Percentiles rank a stretch among this genome's conserved stretches.
Conservation (phyloP, 2,888 invertebrate species). For the Endotricha flammealis region DNA sequence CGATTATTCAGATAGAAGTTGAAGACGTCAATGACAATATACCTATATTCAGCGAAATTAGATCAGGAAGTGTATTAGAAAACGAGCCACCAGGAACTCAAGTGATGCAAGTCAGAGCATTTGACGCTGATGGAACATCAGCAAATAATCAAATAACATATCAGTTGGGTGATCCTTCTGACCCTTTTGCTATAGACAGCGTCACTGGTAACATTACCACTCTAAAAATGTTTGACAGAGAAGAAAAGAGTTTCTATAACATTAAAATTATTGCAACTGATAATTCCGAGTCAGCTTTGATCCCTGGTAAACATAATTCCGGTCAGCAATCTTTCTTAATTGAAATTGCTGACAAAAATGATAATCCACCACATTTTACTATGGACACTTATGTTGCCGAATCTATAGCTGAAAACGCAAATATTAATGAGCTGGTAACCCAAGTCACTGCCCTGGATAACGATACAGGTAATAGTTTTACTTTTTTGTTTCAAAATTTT, state of each 20-base stretch:
- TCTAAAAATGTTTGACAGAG: constrained; percentile 89
- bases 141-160: constrained; percentile 91
- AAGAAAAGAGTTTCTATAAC: constrained; percentile 89
- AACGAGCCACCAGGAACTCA: constrained; percentile 90
- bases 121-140: constrained; percentile 90
- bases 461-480: constrained; percentile 84
- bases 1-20: constrained; percentile 86
- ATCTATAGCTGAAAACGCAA: constrained; percentile 89
- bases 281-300: constrained; percentile 89
- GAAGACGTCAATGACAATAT: constrained; percentile 95
- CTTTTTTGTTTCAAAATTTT: no score
- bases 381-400: constrained; percentile 84
- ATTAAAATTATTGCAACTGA: constrained; percentile 95
- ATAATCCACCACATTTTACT: constrained; percentile 95
- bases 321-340: constrained; percentile 91
- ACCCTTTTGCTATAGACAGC: constrained; percentile 89
- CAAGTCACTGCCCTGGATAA: constrained; percentile 92
- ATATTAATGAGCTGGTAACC: constrained; percentile 88
- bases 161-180: constrained; percentile 82
- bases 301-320: constrained; percentile 82
- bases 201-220: constrained; percentile 94
- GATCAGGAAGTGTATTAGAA: constrained; percentile 89
- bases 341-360: constrained; percentile 96
- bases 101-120: constrained; percentile 92
- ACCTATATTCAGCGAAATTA: constrained; percentile 89